A percentile compares a stretch with the other conserved stretches of the same genome.
Conservation (phyloP, 1,140 invertebrate species). For the Platorchestia sp. region DNA sequence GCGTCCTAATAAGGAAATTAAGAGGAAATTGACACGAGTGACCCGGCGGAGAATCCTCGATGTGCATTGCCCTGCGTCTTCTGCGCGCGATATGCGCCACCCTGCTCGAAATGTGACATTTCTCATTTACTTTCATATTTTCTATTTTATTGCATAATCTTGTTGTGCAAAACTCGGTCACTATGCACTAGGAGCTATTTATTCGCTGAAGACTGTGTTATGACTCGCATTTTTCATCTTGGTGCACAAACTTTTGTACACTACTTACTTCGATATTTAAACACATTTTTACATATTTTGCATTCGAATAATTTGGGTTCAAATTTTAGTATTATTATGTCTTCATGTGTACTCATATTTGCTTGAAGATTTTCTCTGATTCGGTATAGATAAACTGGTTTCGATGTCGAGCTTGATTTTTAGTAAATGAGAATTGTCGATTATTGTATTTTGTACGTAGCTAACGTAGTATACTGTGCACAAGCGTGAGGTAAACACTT, state of each 20-base stretch:
- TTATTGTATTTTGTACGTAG: too few species aligned
- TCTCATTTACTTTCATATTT: background rate
- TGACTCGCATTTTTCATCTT: background rate
- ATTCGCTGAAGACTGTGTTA: too few species aligned
- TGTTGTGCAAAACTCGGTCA: background rate
- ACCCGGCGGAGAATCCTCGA: background rate
- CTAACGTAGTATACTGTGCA: background rate
- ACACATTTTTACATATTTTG: background rate
- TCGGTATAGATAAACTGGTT: background rate
- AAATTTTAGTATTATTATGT: background rate
- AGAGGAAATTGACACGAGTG: constrained; percentile 47
- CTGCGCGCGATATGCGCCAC: background rate
- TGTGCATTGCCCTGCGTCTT: background rate
- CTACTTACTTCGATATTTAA: background rate
- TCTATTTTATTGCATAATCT: background rate
- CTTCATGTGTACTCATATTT: too few species aligned
- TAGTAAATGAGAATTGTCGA: background rate
- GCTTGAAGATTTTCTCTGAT: background rate
- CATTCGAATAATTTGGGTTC: too few species aligned
- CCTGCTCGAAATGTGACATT: background rate
- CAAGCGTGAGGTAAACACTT: background rate
- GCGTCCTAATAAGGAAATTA: constrained; percentile 47
- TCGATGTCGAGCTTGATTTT: background rate
- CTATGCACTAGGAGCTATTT: too few species aligned
- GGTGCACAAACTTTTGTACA: background rate